Conservation (phyloP, 1,140 invertebrate species). For the Anthonomus grandis region DNA sequence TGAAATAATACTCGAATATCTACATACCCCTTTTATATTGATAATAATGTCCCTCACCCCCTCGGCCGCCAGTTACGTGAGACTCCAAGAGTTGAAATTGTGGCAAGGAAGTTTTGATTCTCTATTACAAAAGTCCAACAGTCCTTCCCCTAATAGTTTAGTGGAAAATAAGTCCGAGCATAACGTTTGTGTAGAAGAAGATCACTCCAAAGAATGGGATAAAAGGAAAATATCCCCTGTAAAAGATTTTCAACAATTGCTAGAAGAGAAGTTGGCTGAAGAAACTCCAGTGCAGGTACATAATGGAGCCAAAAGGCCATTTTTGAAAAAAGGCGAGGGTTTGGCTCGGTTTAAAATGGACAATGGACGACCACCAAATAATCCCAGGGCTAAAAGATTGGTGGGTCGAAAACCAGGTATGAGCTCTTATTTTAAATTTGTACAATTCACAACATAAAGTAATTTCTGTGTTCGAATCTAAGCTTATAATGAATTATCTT, state of each 20-base stretch:
- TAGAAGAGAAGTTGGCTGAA: conserved; percentile 32
- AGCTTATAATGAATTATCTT: too few species aligned
- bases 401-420: neutral
- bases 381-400: too few species aligned
- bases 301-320: conserved; percentile 38
- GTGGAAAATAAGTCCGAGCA: conserved; percentile 20
- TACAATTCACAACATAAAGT: too few species aligned
- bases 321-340: conserved; percentile 42
- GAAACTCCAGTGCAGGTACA: conserved; percentile 13
- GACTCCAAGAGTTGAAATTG: conserved; percentile 28
- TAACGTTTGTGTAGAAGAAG: conserved; percentile 3
- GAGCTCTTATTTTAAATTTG: neutral
- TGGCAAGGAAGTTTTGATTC: conserved; percentile 32
- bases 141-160: conserved; percentile 5
- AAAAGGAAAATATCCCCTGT: conserved; percentile 24
- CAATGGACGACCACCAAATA: conserved; percentile 12
- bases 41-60: conserved; percentile 23
- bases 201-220: conserved; percentile 25
- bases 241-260: conserved; percentile 31
- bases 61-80: conserved; percentile 14
- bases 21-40: neutral
- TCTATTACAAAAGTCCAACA: conserved; percentile 18
- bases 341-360: conserved; percentile 38
- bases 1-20: neutral
- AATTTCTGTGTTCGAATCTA: too few species aligned